phyloP scores from a whole-genome alignment of 2,113 vertebrate genomes.

The Andinoacara biseriatus region DNA sequence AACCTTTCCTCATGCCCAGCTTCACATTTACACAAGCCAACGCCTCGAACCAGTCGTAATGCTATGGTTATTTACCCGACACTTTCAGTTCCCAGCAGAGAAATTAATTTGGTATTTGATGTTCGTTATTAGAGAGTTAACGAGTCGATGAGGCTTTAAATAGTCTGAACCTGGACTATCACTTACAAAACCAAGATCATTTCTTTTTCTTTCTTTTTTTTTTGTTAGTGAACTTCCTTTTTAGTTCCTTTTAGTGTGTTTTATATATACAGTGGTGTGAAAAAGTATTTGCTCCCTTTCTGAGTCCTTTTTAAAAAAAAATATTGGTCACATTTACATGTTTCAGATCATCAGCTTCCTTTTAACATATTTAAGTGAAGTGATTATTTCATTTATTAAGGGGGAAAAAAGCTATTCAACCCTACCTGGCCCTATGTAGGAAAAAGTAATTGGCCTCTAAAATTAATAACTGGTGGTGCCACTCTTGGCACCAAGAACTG shows the following conservation, averaged over 20 bases:
- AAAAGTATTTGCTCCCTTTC: neutral
- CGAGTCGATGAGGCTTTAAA: conserved; percentile 6
- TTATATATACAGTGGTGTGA: neutral
- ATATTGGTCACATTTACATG: neutral
- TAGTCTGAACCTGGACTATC: conserved; percentile 14
- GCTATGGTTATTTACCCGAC: neutral
- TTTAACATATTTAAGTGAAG: neutral
- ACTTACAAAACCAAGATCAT: neutral
- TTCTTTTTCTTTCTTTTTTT: conserved; percentile 1
- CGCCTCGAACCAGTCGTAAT: neutral
- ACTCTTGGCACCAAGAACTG: neutral
- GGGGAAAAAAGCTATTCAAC: neutral
- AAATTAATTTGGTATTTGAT: conserved; percentile 19
- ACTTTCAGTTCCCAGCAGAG: conserved; percentile 15
- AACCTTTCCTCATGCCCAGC: neutral
- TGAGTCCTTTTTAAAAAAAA: neutral
- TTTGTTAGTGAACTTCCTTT: conserved; percentile 2
- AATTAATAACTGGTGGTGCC: neutral
- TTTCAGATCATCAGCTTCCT: neutral
- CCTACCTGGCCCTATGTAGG: neutral
- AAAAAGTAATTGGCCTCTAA: neutral
- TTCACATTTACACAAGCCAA: conserved; percentile 8
- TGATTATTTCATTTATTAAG: no score
- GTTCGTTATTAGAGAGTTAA: conserved; percentile 20
- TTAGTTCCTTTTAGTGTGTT: conserved; percentile 1